A percentile compares a stretch with the other conserved stretches of the same genome.
These are phyloP conservation scores for Ornithoptera priamus DNA, from an alignment of 2,888 invertebrate species.

Conservation along the genomic window DNA sequence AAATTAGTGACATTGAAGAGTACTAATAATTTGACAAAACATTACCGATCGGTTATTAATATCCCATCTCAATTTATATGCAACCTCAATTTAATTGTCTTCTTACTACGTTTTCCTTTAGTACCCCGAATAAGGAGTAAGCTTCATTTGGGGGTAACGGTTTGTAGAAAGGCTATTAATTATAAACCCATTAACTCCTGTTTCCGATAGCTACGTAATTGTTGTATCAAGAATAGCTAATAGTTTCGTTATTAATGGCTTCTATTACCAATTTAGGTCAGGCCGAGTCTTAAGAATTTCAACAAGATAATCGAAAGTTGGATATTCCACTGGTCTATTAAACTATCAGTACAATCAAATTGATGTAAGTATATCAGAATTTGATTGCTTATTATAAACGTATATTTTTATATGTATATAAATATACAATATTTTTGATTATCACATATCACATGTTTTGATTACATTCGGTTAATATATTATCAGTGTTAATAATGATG, in stretches of 20 bases:
- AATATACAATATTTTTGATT: too few species aligned
- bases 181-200: conserved; percentile 19
- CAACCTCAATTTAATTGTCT: too few species aligned
- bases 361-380: too few species aligned
- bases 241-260: conserved; percentile 21
- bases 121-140: neutral
- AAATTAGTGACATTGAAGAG: too few species aligned
- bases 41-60: neutral
- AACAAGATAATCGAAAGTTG: neutral
- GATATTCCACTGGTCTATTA: neutral
- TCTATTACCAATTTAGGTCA: conserved; percentile 3
- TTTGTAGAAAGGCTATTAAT: conserved; percentile 11
- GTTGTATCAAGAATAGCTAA: conserved; percentile 16
- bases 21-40: too few species aligned
- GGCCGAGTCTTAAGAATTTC: conserved; percentile 4
- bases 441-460: too few species aligned
- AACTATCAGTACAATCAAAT: too few species aligned
- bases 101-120: neutral
- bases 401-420: too few species aligned
- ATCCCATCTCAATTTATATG: too few species aligned
- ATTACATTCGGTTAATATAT: too few species aligned
- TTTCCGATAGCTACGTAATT: conserved; percentile 21
- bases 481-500: too few species aligned
- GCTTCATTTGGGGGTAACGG: conserved; percentile 1
- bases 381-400: too few species aligned